Evolutionary conservation across 2,113 vertebrate genomes (phyloP), one percentile per base, ranked within the genome.

Genomic region (Lontra canadensis): DNA sequence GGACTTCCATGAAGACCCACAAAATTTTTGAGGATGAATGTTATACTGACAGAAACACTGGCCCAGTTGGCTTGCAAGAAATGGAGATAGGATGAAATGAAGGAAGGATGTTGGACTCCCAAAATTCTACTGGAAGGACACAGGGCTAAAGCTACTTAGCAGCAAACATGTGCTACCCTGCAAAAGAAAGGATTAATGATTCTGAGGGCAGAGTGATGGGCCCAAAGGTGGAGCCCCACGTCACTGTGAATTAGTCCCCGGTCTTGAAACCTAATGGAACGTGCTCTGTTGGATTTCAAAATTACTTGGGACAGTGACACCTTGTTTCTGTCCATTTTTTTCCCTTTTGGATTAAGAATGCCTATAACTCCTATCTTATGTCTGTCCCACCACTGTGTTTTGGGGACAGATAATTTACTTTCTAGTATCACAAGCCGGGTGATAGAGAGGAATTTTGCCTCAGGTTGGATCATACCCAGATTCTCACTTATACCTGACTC

Each of bases 361-460:
- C 65, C 59, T 65, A 4, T 78, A 55, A 93, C 23, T 79, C 74
- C 57, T 71, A 59, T 47, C 23, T 29, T 80, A 59, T 25, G 31
- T 42, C 31, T 71, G 63, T 59, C 49, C 63, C 52, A 80, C 34
- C 39, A 49, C 6, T 36, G 52, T 47, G 34, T 80, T 71, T 81
- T 81, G 93, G 25, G 39, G 81, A 94, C 23, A 88, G 63, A 61
- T 71, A 36, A 88, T 76, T 80, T 61, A 65, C 82, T 94, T 81
- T 61, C 63, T 73, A 94, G 39, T 76, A 83, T 49, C n/a, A 67
- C 67, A 83, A 29, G 57, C 65, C 36, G 55, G 74, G 57, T 44
- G 65, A 67, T 29, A 29, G 79, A 90, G 25, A 61, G 34, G 25
- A 61, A 88, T 61, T 73, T 88, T 88, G 52, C 65, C 49, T 81